Evolutionary conservation across 2,888 invertebrate species (phyloP), one percentile per base, ranked within the genome.

Genomic region (Gerris lacustris): DNA sequence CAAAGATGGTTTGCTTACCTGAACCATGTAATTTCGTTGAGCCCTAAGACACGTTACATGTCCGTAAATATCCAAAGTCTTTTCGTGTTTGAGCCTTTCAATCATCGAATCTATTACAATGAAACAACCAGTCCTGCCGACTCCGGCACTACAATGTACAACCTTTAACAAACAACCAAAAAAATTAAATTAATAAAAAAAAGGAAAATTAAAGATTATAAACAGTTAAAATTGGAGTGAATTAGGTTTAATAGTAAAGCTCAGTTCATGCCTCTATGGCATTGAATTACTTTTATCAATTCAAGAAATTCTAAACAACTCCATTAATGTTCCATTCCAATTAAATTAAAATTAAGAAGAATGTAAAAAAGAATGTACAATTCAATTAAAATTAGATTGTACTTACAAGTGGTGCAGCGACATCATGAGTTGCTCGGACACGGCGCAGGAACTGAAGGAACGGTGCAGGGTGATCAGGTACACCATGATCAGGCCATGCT

Each of bases 401-500:
- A 55, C 55, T 55, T 15, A 82, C 80, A 69, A 82, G 79, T 69
- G 82, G 82, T 15, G 82, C 81, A 11, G 82, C 81, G 1, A 84
- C 84, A 15, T 91, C 62, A 43, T 73, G 72, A 45, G 74, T 75
- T 11, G 71, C 68, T 45, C 75, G 70, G 17, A 75, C 75, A 18
- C 99, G 87, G 70, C 94, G 87, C 78, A 99, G 84, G 83, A 99
- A 99, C 83, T 97, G 95, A 75, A 99, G 84, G 83, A 99, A 96
- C 0, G 98, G 98, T 0, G 98, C 98, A 0, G 99, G 97, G 82
- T 98, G 96, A 80, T 98, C 98, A 4, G 99, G 98, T 5, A 99
- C 98, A 2, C 93, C 98, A 79, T 99, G 99, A 82, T 99, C 99
- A 0, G 99, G 98, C 99, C 99, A 99, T 6, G 98, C 98, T 0